Conservation (phyloP, 1,140 invertebrate species). For the Portunus trituberculatus region DNA sequence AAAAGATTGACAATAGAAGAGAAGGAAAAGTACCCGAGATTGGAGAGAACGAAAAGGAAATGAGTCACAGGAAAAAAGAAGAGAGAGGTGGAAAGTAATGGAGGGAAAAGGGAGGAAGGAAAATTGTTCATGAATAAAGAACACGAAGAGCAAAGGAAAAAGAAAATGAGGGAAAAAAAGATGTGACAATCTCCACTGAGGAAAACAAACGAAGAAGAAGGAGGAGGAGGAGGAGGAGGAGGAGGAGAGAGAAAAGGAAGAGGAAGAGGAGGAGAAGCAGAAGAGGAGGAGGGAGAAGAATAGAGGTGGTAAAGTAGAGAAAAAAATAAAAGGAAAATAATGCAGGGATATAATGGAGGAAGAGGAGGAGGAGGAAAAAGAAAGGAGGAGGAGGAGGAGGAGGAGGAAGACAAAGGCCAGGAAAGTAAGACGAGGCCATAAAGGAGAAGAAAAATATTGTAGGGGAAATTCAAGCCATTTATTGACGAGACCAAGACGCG, state of each 20-base stretch:
- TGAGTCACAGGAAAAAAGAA: no score
- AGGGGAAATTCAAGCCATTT: neutral
- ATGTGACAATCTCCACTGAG: neutral
- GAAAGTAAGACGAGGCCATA: neutral
- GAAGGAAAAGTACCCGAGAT: no score
- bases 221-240: neutral
- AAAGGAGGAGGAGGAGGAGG: neutral
- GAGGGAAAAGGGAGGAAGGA: neutral
- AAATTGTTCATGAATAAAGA: neutral
- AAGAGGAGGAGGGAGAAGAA: neutral
- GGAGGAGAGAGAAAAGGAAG: neutral
- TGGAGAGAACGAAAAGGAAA: no score
- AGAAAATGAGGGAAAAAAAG: neutral
- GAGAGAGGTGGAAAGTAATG: no score
- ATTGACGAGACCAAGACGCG: neutral
- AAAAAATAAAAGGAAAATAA: neutral
- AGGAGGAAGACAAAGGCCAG: neutral
- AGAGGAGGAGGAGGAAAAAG: neutral
- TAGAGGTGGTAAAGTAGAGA: neutral
- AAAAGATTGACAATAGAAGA: no score
- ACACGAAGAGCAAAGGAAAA: neutral
- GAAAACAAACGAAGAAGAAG: neutral
- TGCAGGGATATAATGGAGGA: neutral
- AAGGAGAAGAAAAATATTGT: neutral
- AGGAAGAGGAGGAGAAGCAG: neutral